These are phyloP conservation scores for Stenodema calcarata DNA, from an alignment of 2,888 invertebrate species.

Conservation along the genomic window DNA sequence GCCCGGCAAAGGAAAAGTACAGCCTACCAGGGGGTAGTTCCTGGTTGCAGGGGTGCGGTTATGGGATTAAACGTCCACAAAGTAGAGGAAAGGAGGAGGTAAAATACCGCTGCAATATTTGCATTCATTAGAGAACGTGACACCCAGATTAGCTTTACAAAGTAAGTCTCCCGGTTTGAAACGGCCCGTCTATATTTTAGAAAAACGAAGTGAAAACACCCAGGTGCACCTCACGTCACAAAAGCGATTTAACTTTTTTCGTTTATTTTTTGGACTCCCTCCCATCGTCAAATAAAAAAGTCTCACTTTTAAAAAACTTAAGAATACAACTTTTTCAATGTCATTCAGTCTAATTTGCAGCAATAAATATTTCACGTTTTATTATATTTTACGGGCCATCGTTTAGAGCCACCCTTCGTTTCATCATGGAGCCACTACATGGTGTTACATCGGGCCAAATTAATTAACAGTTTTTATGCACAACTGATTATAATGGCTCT, in stretches of 20 bases:
- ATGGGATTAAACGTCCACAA: conserved; percentile 37
- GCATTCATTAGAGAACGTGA: conserved; percentile 47
- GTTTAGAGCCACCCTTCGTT: too few species aligned
- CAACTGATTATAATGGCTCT: too few species aligned
- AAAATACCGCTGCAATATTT: conserved; percentile 45
- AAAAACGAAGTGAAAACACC: background rate
- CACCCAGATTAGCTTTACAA: conserved; percentile 47
- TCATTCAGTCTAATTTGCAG: background rate
- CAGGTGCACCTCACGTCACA: conserved; percentile 41
- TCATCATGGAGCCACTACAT: too few species aligned
- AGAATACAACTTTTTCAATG: background rate
- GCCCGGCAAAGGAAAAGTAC: background rate
- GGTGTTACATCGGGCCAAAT: too few species aligned
- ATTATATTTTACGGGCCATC: too few species aligned
- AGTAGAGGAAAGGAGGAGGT: background rate
- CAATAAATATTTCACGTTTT: too few species aligned
- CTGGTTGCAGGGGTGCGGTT: background rate
- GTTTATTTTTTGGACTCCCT: background rate
- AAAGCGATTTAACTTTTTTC: conserved; percentile 43
- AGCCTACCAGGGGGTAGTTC: background rate
- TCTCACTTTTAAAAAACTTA: background rate
- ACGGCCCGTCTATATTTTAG: conserved; percentile 1
- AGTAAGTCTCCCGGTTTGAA: conserved; percentile 23
- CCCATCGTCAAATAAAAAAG: background rate
- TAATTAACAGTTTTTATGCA: too few species aligned